These are phyloP conservation scores for Otolemur crassicaudatus DNA, from an alignment of 2,797 vertebrate genomes.

Conservation along the genomic window DNA sequence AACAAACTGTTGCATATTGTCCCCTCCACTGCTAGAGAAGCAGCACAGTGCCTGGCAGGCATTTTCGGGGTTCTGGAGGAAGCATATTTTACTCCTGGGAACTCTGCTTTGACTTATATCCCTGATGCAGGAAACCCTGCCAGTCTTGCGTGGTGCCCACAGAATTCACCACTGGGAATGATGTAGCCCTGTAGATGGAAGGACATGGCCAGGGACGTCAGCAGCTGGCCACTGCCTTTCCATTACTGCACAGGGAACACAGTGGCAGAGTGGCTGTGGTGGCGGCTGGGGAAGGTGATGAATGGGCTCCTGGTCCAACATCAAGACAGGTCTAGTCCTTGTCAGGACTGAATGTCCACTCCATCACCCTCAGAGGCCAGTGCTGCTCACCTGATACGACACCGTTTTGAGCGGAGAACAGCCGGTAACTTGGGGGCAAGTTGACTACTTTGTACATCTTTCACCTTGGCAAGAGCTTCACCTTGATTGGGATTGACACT, in stretches of 20 bases:
- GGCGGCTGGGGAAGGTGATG: background rate
- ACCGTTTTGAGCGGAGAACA: background rate
- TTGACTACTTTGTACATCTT: background rate
- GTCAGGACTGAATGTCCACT: background rate
- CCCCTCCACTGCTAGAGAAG: background rate
- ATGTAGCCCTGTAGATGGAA: background rate
- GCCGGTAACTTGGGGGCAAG: background rate
- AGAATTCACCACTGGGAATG: background rate
- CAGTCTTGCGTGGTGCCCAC: fast-evolving
- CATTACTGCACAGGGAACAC: background rate
- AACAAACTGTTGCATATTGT: background rate
- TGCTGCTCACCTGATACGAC: no score
- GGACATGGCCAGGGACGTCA: background rate
- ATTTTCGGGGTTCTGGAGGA: background rate
- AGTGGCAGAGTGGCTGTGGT: background rate
- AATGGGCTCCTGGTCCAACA: background rate
- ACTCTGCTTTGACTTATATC: background rate
- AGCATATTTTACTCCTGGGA: background rate
- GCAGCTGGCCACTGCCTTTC: background rate
- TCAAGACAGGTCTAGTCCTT: background rate
- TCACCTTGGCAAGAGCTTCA: background rate
- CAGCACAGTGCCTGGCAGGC: background rate
- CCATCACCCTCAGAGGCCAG: no score
- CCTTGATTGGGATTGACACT: background rate
- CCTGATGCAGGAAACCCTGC: background rate